phyloP scores from a whole-genome alignment of 2,888 invertebrate genomes.

The Celastrina argiolus region DNA sequence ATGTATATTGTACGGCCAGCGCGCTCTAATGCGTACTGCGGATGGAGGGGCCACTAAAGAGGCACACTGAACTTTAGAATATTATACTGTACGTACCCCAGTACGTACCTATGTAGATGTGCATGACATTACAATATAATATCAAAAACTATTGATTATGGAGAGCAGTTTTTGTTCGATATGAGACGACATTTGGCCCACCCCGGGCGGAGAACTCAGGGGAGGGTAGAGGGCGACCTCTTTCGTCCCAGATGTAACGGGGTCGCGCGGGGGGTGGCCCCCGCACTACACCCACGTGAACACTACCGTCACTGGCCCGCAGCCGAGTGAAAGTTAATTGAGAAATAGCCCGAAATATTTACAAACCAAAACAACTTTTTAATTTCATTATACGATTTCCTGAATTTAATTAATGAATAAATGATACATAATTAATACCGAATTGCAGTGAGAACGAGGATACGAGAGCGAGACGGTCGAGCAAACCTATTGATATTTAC shows the following conservation, averaged over 20 bases:
- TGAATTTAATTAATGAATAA: neutral
- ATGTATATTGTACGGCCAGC: neutral
- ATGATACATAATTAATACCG: neutral
- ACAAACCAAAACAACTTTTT: neutral
- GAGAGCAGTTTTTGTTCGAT: neutral
- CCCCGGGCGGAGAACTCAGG: neutral
- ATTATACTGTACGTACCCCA: neutral
- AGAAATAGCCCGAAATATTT: neutral
- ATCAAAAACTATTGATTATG: neutral
- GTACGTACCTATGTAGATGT: no score
- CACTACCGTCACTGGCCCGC: neutral
- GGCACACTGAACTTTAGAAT: neutral
- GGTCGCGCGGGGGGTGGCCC: neutral
- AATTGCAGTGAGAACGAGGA: neutral
- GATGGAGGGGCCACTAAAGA: neutral
- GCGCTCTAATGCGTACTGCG: neutral
- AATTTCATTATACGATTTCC: neutral
- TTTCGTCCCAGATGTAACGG: conserved; percentile 3
- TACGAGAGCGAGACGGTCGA: neutral
- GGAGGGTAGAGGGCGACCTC: neutral
- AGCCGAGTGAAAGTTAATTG: conserved; percentile 9
- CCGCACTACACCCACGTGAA: conserved; percentile 1
- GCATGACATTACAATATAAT: neutral
- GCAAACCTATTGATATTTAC: neutral
- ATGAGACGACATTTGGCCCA: neutral